Percentiles rank a stretch among this genome's conserved stretches.
These are phyloP conservation scores for Heliconius congener DNA, from an alignment of 1,140 invertebrate species.

Conservation along the genomic window DNA sequence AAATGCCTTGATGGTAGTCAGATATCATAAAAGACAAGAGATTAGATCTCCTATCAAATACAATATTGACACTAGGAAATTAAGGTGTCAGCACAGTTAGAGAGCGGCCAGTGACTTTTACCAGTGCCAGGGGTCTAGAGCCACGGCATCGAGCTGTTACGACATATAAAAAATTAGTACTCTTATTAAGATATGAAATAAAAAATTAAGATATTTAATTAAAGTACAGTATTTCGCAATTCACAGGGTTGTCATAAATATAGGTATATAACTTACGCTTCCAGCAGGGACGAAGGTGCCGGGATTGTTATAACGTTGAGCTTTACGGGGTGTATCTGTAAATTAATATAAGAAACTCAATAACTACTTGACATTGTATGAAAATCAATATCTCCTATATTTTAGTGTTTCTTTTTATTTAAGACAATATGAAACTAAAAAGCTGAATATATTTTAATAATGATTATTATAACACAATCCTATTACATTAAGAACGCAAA, in stretches of 20 bases:
- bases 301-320: conserved; percentile 59
- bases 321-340: conserved; percentile 57
- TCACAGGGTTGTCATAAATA: neutral
- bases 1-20: conserved; percentile 44
- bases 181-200: neutral
- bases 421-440: neutral
- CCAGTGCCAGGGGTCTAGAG: conserved; percentile 52
- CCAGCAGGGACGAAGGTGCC: conserved; percentile 62
- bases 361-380: neutral
- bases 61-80: conserved; percentile 41
- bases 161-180: conserved; percentile 17
- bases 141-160: conserved; percentile 31
- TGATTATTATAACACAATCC: too few relatives aligned
- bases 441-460: neutral
- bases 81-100: conserved; percentile 52
- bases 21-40: conserved; percentile 44
- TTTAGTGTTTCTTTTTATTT: neutral
- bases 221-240: neutral
- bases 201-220: neutral
- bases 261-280: conserved; percentile 52
- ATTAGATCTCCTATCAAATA: conserved; percentile 35
- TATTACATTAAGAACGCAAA: neutral
- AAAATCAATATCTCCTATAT: conserved; percentile 1
- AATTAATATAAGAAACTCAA: conserved; percentile 23
- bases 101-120: conserved; percentile 59